Percentiles rank a stretch among this genome's conserved stretches.
Conservation (phyloP, 2,888 invertebrate species). For the Ectemnius cavifrons region DNA sequence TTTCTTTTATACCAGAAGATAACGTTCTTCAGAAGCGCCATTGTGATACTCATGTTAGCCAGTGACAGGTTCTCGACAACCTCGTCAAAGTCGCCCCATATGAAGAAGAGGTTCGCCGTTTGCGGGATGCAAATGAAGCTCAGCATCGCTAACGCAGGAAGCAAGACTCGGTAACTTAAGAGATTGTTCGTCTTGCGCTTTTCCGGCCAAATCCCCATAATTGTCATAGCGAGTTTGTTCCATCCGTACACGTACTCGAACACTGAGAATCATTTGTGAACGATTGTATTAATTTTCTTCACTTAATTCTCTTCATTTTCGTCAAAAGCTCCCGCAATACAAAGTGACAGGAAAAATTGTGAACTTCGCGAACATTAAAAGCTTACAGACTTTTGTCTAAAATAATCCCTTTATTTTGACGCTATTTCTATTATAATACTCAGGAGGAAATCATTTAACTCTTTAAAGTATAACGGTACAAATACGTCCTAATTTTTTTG, state of each 20-base stretch:
- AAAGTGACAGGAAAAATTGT: too few species aligned
- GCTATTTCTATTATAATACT: too few species aligned
- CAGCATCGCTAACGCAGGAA: constrained; percentile 31
- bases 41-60: constrained; percentile 45
- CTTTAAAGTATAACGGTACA: too few species aligned
- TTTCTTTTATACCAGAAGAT: constrained; percentile 45
- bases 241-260: constrained; percentile 57
- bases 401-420: too few species aligned
- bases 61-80: constrained; percentile 62
- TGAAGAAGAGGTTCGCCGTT: constrained; percentile 28
- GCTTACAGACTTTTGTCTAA: too few species aligned
- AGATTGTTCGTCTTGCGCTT: constrained; percentile 19
- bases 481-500: too few species aligned
- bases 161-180: constrained; percentile 36
- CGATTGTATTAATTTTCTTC: too few species aligned
- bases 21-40: constrained; percentile 40
- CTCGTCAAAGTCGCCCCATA: constrained; percentile 55
- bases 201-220: constrained; percentile 64
- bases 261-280: constrained; percentile 26
- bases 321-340: too few species aligned
- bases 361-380: too few species aligned
- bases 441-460: too few species aligned
- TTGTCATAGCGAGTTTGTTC: constrained; percentile 56
- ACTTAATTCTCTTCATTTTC: too few species aligned
- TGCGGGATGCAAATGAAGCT: constrained; percentile 40